Evolutionary conservation across 1,140 invertebrate genomes (phyloP), one percentile per base, ranked within the genome.

Genomic region (Vanessa atalanta): DNA sequence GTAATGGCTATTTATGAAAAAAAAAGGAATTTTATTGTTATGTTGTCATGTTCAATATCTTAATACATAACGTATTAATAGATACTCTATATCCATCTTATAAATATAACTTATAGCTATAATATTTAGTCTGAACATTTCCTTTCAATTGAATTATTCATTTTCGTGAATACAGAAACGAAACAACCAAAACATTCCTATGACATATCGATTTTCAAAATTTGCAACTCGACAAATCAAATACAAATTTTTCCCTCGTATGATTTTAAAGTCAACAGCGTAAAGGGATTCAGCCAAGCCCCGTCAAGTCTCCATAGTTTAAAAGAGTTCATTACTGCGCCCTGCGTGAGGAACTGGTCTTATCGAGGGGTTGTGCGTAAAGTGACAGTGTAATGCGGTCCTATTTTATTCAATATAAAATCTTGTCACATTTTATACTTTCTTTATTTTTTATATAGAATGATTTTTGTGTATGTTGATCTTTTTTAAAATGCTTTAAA

Each of bases 311-410:
- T 57, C 37, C 37, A 75, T 76, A 80, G 77, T 81, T 76, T 80
- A 79, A 79, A 79, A 81, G 76, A 87, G 83, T 83, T 86, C 83
- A 83, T 87, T 87, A 88, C 77, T 65, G 71, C 71, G 64, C 78
- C 75, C 79, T 68, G 70, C 72, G 76, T 48, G 73, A 69, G 73
- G 74, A 76, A 65, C 65, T 64, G 48, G 37, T 72, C 61, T 65
- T 71, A 68, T 55, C 48, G 72, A 68, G 78, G 76, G 76, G 73
- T 71, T 68, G 55, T 69, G 60, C 71, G 75, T 75, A 53, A 6
- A 4, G 53, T 16, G 72, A 78, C 13, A 57, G 70, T 16, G 72
- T 69, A 70, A 77, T 80, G 69, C 69, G 3, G 12, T 23, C 1
- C 13, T 47, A n/a, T 31, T 66, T 11, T 31, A 31, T 26, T 31